Conservation (phyloP, 2,797 vertebrate genomes). For the Cossypha caffra region DNA sequence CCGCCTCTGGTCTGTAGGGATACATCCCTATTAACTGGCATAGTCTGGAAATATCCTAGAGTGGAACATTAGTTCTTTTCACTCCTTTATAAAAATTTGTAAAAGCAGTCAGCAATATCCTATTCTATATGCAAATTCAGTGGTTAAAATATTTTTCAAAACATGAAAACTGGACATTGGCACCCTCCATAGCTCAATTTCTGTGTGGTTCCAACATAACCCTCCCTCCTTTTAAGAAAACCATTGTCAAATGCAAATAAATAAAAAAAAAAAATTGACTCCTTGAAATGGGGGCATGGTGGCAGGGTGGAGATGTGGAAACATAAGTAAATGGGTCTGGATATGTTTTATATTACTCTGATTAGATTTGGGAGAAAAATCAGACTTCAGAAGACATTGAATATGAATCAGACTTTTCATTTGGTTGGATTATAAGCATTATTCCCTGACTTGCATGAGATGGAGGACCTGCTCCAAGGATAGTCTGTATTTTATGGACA, state of each 20-base stretch:
- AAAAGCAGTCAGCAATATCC: not conserved
- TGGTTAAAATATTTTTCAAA: not conserved
- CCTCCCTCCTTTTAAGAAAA: not conserved
- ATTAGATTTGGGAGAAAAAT: not conserved
- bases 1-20: not conserved
- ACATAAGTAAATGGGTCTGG: not conserved
- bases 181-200: not conserved
- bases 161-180: not conserved
- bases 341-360: not conserved
- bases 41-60: not conserved
- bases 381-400: not conserved
- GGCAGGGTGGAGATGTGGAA: not conserved
- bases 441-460: not conserved
- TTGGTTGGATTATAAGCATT: fast-evolving
- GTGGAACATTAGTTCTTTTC: not conserved
- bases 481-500: not conserved
- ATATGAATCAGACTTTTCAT: not conserved
- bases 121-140: not conserved
- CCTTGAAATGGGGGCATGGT: fast-evolving
- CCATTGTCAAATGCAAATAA: not conserved
- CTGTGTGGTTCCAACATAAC: not conserved
- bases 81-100: not conserved
- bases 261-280: not conserved
- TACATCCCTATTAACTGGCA: not conserved
- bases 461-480: not conserved